Conservation (phyloP, 2,888 invertebrate genomes). For the Rhaphigaster nebulosa region DNA sequence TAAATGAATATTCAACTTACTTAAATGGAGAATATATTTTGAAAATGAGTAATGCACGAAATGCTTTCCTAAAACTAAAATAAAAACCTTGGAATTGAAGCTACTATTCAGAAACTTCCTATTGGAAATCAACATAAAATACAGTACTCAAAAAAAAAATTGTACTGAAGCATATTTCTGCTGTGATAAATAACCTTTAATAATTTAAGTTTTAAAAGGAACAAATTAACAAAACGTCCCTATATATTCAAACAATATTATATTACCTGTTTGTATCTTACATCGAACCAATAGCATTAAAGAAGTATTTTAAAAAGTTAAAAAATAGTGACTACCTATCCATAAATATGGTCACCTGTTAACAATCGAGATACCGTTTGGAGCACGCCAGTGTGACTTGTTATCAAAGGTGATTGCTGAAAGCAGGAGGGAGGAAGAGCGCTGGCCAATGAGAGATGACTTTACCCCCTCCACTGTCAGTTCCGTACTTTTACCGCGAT, state of each 20-base stretch:
- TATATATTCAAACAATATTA: not conserved
- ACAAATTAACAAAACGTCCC: not conserved
- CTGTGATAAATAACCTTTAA: constrained; percentile 1
- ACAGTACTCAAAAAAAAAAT: not conserved
- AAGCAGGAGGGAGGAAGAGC: not conserved
- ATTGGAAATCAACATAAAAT: not conserved
- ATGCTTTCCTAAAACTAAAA: not conserved
- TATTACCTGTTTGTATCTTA: not conserved
- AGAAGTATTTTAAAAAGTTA: not conserved
- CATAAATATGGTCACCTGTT: not conserved
- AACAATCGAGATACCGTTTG: not conserved
- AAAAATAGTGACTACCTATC: not conserved
- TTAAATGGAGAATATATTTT: not conserved
- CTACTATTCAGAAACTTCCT: not conserved
- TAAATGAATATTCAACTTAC: not conserved
- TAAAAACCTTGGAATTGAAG: not conserved
- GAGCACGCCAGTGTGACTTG: not conserved
- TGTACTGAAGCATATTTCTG: not conserved
- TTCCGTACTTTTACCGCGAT: too few species aligned
- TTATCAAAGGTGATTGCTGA: not conserved
- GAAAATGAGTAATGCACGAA: not conserved
- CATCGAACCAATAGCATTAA: not conserved
- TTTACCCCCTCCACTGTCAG: not conserved
- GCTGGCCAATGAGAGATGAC: not conserved
- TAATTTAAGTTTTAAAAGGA: not conserved